Percentiles rank a stretch among this genome's conserved stretches.
Evolutionary conservation across 2,888 invertebrate species (phyloP).

Genomic region (Archaeoteleia sp.): DNA sequence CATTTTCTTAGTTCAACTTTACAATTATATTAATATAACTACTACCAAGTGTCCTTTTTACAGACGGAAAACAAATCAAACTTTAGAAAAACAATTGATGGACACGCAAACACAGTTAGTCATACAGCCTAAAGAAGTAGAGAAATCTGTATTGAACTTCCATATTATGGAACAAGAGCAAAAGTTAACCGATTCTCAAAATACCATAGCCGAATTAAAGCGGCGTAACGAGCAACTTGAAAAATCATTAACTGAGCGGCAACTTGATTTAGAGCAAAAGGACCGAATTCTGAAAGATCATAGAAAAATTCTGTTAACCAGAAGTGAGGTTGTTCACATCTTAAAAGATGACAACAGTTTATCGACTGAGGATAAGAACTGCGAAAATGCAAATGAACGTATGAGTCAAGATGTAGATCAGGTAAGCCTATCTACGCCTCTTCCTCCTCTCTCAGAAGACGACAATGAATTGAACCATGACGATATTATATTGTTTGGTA

Average conservation of each 20-base stretch:
- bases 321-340: slow-evolving; percentile 79
- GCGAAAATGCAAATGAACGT: no score
- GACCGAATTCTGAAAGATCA: slow-evolving; percentile 77
- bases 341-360: slow-evolving; percentile 80
- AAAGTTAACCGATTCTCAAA: slow-evolving; percentile 76
- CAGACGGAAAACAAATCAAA: neutral
- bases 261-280: slow-evolving; percentile 77
- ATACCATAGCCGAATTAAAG: slow-evolving; percentile 75
- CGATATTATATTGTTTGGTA: no score
- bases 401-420: no score
- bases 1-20: no score
- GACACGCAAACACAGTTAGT: slow-evolving; percentile 56
- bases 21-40: no score
- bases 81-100: slow-evolving; percentile 41
- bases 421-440: no score
- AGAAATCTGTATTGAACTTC: slow-evolving; percentile 50
- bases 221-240: slow-evolving; percentile 76
- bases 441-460: no score
- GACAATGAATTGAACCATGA: no score
- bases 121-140: slow-evolving; percentile 56
- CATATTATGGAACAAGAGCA: slow-evolving; percentile 62
- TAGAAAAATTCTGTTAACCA: slow-evolving; percentile 79
- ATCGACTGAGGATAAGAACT: no score
- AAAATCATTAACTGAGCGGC: slow-evolving; percentile 77
- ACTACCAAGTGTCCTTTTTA: no score